These are phyloP conservation scores for Zaprionus capensis DNA, from an alignment of 1,140 invertebrate species.

Conservation along the genomic window DNA sequence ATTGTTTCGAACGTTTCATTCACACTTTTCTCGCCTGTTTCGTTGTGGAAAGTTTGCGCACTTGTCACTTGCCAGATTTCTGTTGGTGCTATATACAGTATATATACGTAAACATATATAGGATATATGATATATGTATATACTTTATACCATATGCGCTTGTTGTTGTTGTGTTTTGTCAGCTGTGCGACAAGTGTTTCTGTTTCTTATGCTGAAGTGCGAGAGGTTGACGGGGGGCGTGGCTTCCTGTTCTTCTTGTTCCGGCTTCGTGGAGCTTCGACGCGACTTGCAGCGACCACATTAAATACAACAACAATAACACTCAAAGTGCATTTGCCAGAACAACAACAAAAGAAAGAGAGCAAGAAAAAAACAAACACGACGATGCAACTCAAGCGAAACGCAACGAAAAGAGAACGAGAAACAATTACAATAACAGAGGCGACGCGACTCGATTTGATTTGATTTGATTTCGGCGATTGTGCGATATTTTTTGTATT, in stretches of 20 bases:
- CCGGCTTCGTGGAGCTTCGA: constrained; percentile 2
- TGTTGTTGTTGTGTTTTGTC: constrained; percentile 37
- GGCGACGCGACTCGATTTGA: background rate
- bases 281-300: constrained; percentile 27
- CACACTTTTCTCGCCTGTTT: constrained; percentile 1
- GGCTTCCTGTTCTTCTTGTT: background rate
- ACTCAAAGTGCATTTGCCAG: constrained; percentile 29
- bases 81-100: background rate
- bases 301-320: constrained; percentile 21
- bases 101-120: background rate
- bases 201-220: background rate
- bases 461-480: background rate
- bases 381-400: background rate
- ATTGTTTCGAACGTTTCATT: constrained; percentile 32
- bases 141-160: background rate
- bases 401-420: constrained; percentile 1
- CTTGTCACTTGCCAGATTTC: background rate
- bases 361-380: background rate
- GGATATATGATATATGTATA: background rate
- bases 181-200: constrained; percentile 47
- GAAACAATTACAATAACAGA: background rate
- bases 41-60: background rate
- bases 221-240: background rate
- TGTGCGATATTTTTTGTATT: background rate
- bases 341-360: background rate